These are phyloP conservation scores for Drosophila sturtevanti DNA, from an alignment of 1,140 invertebrate species.

Conservation along the genomic window DNA sequence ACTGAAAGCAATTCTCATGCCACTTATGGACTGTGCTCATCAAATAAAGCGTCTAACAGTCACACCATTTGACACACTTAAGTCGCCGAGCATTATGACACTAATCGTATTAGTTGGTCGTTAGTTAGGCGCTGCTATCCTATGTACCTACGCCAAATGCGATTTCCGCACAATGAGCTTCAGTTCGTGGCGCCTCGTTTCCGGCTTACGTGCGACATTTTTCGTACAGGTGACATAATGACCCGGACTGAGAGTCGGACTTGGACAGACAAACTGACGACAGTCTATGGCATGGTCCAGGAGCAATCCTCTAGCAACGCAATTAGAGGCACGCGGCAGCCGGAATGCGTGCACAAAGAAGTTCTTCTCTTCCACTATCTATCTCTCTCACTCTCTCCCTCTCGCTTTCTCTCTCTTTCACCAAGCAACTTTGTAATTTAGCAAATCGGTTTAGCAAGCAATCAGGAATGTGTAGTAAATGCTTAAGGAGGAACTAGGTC, in stretches of 20 bases:
- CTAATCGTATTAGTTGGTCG: constrained; percentile 74
- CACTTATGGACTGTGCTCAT: background rate
- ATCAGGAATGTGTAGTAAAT: constrained; percentile 29
- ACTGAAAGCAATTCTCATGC: background rate
- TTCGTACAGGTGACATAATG: constrained; percentile 75
- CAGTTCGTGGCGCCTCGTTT: constrained; percentile 45
- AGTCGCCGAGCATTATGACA: constrained; percentile 62
- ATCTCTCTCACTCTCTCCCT: background rate
- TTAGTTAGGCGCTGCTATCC: constrained; percentile 66
- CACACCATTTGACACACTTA: constrained; percentile 41
- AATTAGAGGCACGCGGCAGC: constrained; percentile 53
- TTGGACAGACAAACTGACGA: background rate
- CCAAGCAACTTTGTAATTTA: constrained; percentile 63
- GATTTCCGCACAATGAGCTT: constrained; percentile 71
- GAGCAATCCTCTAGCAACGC: constrained; percentile 31
- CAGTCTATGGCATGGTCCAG: no score
- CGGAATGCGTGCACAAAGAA: constrained; percentile 27
- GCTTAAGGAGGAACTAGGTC: background rate
- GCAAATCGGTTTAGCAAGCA: constrained; percentile 69
- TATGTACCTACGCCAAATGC: constrained; percentile 53
- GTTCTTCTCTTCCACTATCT: background rate
- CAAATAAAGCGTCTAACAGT: constrained; percentile 4
- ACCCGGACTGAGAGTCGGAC: constrained; percentile 50
- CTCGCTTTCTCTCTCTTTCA: background rate
- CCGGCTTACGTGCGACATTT: constrained; percentile 74